phyloP scores from a whole-genome alignment of 2,113 vertebrate species.

The Hippoglossus stenolepis region DNA sequence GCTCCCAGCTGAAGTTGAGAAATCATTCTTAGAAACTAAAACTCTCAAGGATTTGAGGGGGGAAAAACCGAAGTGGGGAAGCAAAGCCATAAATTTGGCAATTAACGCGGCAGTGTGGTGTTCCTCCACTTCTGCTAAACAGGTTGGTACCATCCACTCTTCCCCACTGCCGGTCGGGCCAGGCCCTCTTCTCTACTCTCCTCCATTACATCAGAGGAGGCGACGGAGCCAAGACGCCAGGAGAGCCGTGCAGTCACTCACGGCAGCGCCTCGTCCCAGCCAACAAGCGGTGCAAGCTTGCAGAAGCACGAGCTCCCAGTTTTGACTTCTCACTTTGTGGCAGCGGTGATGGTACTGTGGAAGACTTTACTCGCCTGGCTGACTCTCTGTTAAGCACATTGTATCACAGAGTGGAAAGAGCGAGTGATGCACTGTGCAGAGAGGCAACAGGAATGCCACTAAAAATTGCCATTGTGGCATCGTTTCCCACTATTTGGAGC shows the following conservation, averaged over 20 bases:
- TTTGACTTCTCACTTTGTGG: constrained; percentile 63
- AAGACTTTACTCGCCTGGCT: constrained; percentile 66
- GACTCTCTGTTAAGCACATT: constrained; percentile 46
- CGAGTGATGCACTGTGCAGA: constrained; percentile 60
- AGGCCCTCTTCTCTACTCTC: constrained; percentile 27
- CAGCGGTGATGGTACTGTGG: constrained; percentile 50
- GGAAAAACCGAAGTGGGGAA: not conserved
- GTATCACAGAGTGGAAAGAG: constrained; percentile 67
- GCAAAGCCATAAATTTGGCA: constrained; percentile 34
- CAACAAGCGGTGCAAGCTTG: constrained; percentile 59
- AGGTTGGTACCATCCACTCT: constrained; percentile 48
- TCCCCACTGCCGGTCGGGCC: constrained; percentile 5
- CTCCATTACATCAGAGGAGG: constrained; percentile 71
- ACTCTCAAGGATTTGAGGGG: constrained; percentile 17
- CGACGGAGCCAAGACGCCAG: constrained; percentile 55
- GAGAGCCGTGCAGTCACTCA: constrained; percentile 49
- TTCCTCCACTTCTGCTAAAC: constrained; percentile 25
- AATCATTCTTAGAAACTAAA: constrained; percentile 60
- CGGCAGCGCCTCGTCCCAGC: constrained; percentile 39
- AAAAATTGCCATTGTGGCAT: constrained; percentile 64
- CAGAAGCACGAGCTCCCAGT: constrained; percentile 63
- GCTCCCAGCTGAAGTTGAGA: constrained; percentile 52
- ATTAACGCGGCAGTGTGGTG: constrained; percentile 31
- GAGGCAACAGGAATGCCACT: constrained; percentile 64
- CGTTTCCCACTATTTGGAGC: constrained; percentile 68